A percentile compares a stretch with the other conserved stretches of the same genome.
These are phyloP conservation scores for Alfaro cultratus DNA, from an alignment of 2,797 vertebrate species.

Conservation along the genomic window DNA sequence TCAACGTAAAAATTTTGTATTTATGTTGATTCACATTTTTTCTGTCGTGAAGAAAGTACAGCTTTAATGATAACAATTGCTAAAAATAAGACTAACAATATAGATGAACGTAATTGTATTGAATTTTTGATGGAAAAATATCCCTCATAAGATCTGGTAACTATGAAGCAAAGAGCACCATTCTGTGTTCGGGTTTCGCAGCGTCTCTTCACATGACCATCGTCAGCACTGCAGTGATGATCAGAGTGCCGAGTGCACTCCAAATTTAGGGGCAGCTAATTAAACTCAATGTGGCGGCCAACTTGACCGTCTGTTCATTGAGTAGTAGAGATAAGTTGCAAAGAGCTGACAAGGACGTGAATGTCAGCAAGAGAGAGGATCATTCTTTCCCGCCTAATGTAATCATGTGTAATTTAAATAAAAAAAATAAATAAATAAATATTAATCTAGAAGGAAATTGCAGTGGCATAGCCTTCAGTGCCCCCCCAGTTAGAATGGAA, in stretches of 20 bases:
- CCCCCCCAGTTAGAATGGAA: background rate
- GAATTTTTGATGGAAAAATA: background rate
- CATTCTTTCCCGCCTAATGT: background rate
- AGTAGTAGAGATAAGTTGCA: conserved; percentile 19
- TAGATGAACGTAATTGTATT: background rate
- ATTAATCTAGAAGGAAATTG: conserved; percentile 1
- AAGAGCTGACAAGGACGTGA: conserved; percentile 18
- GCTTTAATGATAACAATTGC: background rate
- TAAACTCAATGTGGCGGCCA: conserved; percentile 27
- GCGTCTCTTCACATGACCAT: background rate
- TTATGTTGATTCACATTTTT: background rate
- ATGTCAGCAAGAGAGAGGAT: conserved; percentile 4
- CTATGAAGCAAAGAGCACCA: background rate
- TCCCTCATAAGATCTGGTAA: background rate
- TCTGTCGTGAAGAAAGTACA: background rate
- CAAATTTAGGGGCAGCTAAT: conserved; percentile 24
- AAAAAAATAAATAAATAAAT: background rate
- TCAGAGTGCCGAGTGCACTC: conserved; percentile 1
- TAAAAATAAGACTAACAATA: background rate
- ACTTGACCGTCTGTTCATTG: conserved; percentile 15
- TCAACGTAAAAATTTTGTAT: background rate
- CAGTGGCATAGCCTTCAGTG: background rate
- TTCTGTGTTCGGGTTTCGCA: background rate
- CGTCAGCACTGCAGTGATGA: conserved; percentile 7
- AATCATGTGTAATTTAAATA: background rate